These are phyloP conservation scores for Epistrophe eligans DNA, from an alignment of 2,888 invertebrate genomes.

Conservation along the genomic window DNA sequence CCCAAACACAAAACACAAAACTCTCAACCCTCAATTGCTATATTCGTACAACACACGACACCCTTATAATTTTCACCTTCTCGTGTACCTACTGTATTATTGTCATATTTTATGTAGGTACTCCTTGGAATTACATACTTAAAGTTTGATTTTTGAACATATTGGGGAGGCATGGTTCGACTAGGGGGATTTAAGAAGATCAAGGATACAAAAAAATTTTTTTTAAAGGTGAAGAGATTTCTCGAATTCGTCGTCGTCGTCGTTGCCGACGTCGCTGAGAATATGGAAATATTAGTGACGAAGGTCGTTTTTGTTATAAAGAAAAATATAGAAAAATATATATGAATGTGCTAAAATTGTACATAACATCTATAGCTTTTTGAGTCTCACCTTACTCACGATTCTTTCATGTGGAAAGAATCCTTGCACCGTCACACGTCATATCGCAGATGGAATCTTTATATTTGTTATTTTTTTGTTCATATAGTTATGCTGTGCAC, in stretches of 20 bases:
- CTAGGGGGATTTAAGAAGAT: constrained; percentile 32
- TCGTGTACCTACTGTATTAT: constrained; percentile 28
- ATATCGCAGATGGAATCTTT: constrained; percentile 56
- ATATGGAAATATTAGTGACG: constrained; percentile 49
- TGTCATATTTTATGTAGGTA: constrained; percentile 45
- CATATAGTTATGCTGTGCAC: constrained; percentile 37
- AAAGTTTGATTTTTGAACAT: constrained; percentile 48
- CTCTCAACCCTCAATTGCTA: not conserved
- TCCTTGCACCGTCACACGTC: constrained; percentile 54
- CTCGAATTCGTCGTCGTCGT: constrained; percentile 22
- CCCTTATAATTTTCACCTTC: constrained; percentile 42
- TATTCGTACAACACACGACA: not conserved
- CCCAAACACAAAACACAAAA: not conserved
- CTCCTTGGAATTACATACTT: constrained; percentile 38
- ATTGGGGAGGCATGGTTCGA: constrained; percentile 23
- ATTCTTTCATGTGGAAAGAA: constrained; percentile 43
- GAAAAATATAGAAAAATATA: constrained; percentile 37
- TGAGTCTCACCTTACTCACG: constrained; percentile 41
- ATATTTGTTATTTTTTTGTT: constrained; percentile 46
- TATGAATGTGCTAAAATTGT: constrained; percentile 7
- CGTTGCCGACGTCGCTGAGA: not conserved
- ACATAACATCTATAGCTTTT: constrained; percentile 40
- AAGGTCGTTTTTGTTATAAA: constrained; percentile 31
- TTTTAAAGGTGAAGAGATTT: constrained; percentile 22
- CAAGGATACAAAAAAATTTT: constrained; percentile 5